Evolutionary conservation across 1,140 invertebrate genomes (phyloP).

Genomic region (Drosophila repletoides): DNA sequence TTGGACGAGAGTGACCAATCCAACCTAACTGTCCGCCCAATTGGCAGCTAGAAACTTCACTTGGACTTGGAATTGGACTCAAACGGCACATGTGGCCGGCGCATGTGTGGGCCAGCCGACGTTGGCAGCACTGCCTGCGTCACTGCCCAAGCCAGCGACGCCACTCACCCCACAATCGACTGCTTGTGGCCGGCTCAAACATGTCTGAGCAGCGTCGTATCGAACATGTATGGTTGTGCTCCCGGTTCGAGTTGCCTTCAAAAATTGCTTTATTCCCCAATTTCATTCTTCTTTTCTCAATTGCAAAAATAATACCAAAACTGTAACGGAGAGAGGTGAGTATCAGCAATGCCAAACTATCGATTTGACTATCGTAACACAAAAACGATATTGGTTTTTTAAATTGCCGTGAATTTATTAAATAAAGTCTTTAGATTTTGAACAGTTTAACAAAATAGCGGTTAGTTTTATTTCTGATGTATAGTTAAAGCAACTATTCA

Average conservation of each 20-base stretch:
- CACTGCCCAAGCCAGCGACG: constrained; percentile 8
- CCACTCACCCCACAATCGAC: constrained; percentile 23
- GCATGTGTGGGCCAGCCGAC: constrained; percentile 35
- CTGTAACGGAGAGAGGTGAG: too few species aligned
- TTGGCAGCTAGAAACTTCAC: constrained; percentile 66
- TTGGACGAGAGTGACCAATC: constrained; percentile 67
- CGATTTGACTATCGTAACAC: too few species aligned
- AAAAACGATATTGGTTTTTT: too few species aligned
- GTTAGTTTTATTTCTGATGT: too few species aligned
- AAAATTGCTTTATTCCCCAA: too few species aligned
- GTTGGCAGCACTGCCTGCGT: constrained; percentile 7
- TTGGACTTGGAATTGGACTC: constrained; percentile 43
- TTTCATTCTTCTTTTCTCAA: not conserved
- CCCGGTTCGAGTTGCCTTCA: not conserved
- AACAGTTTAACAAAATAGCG: too few species aligned
- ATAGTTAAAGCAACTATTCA: too few species aligned
- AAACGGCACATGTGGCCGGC: constrained; percentile 26
- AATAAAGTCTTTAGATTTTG: too few species aligned
- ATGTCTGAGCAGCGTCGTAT: not conserved
- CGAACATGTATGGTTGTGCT: constrained; percentile 54
- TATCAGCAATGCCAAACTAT: too few species aligned
- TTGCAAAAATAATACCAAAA: not conserved
- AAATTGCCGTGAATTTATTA: too few species aligned
- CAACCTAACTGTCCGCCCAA: constrained; percentile 58
- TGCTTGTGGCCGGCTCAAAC: constrained; percentile 50